A percentile compares a stretch with the other conserved stretches of the same genome.
Evolutionary conservation across 2,113 vertebrate species (phyloP).

Genomic region (Mustelus asterias): DNA sequence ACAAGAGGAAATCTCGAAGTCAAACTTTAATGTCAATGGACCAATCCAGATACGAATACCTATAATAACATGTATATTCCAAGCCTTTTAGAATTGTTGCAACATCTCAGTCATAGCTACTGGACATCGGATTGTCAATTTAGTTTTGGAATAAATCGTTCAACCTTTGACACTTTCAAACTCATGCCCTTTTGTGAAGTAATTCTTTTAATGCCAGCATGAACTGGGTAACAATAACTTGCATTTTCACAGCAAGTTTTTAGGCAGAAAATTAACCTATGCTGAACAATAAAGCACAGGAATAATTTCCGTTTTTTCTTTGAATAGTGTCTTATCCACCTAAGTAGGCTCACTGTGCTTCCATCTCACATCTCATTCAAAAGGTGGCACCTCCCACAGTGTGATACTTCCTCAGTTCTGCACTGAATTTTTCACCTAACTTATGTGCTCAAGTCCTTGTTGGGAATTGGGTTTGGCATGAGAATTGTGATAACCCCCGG

Average conservation of each 20-base stretch:
- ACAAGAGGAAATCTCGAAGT: not conserved
- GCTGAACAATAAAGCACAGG: not conserved
- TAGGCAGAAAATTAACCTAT: not conserved
- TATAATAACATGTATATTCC: not conserved
- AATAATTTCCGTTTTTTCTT: too few species aligned
- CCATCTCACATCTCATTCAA: not conserved
- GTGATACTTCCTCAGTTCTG: not conserved
- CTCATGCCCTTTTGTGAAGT: not conserved
- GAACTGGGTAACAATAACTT: not conserved
- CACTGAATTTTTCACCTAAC: not conserved
- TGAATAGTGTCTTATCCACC: too few species aligned
- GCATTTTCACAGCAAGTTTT: not conserved
- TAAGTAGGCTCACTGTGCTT: too few species aligned
- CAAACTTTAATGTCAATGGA: not conserved
- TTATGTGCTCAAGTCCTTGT: not conserved
- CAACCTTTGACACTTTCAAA: not conserved
- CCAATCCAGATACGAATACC: not conserved
- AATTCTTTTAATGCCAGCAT: not conserved
- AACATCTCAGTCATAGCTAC: not conserved
- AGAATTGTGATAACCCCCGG: too few species aligned
- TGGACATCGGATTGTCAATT: not conserved
- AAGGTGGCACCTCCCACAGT: not conserved
- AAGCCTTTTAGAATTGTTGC: not conserved
- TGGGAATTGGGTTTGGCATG: not conserved
- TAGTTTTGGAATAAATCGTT: not conserved